Evolutionary conservation across 2,797 vertebrate species (phyloP).

Genomic region (Hoplostethus mediterraneus): DNA sequence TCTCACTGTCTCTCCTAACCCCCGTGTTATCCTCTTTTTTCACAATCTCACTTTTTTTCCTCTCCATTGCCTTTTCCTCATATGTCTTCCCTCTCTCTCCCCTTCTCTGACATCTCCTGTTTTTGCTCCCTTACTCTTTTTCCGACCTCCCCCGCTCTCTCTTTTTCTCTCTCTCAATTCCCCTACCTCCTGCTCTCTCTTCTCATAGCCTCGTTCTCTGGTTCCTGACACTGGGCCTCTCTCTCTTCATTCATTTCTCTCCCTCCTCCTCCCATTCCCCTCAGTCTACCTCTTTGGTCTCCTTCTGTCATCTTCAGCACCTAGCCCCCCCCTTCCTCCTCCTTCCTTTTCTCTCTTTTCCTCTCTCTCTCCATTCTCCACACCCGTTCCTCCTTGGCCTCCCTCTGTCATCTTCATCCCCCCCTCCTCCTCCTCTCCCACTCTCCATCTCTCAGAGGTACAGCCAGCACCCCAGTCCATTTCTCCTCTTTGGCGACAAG

Average conservation of each 20-base stretch:
- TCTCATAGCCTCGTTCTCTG: slow-evolving; percentile 18
- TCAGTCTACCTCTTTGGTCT: slow-evolving; percentile 40
- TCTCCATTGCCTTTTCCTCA: slow-evolving; percentile 7
- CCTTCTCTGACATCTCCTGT: slow-evolving; percentile 27
- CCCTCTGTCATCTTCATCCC: slow-evolving; percentile 43
- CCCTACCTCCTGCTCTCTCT: slow-evolving; percentile 15
- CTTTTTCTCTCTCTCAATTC: slow-evolving; percentile 16
- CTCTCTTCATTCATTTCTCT: slow-evolving; percentile 32
- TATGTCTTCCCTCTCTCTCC: background rate
- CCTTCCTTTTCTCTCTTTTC: background rate
- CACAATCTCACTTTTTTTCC: slow-evolving; percentile 18
- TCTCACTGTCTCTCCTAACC: slow-evolving; percentile 14
- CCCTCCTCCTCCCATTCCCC: slow-evolving; percentile 18
- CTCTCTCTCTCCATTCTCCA: slow-evolving; percentile 50
- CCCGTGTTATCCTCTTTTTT: slow-evolving; percentile 20
- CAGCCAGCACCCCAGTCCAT: slow-evolving; percentile 66
- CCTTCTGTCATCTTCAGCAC: slow-evolving; percentile 40
- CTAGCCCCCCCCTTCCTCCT: slow-evolving; percentile 8
- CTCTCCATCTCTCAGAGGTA: slow-evolving; percentile 65
- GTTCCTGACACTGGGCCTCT: slow-evolving; percentile 31
- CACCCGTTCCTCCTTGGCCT: slow-evolving; percentile 37
- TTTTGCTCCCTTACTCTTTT: slow-evolving; percentile 13
- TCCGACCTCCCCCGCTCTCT: background rate
- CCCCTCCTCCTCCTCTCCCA: slow-evolving; percentile 2
- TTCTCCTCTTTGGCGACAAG: slow-evolving; percentile 66